A percentile compares a stretch with the other conserved stretches of the same genome.
Evolutionary conservation across 2,888 invertebrate genomes (phyloP).

Genomic region (Ctena decussata): DNA sequence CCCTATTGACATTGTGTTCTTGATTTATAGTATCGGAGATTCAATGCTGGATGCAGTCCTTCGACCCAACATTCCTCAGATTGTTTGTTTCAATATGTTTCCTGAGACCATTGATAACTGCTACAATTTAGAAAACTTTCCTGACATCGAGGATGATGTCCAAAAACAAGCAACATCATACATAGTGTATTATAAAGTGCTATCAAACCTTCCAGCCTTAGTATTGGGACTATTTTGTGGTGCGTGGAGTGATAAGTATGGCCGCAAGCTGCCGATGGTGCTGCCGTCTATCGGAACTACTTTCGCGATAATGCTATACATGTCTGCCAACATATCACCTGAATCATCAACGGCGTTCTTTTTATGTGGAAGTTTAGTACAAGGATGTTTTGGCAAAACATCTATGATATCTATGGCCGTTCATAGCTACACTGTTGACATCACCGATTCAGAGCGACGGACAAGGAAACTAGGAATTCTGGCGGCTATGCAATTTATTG

Average conservation of each 20-base stretch:
- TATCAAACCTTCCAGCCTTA: slow-evolving; percentile 83
- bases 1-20: slow-evolving; percentile 81
- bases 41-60: slow-evolving; percentile 84
- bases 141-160: slow-evolving; percentile 75
- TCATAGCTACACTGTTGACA: slow-evolving; percentile 84
- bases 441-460: slow-evolving; percentile 76
- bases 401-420: slow-evolving; percentile 85
- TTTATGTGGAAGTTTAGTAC: slow-evolving; percentile 79
- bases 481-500: slow-evolving; percentile 85
- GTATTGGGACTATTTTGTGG: slow-evolving; percentile 84
- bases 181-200: slow-evolving; percentile 80
- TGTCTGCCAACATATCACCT: slow-evolving; percentile 72
- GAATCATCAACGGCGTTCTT: slow-evolving; percentile 72
- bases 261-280: slow-evolving; percentile 82
- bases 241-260: slow-evolving; percentile 85
- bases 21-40: slow-evolving; percentile 84
- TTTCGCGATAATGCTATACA: slow-evolving; percentile 80
- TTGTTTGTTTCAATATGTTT: slow-evolving; percentile 74
- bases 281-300: slow-evolving; percentile 83
- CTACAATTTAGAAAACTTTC: slow-evolving; percentile 63
- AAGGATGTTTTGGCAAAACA: slow-evolving; percentile 84
- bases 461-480: slow-evolving; percentile 81
- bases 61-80: slow-evolving; percentile 82
- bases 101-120: slow-evolving; percentile 65
- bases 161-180: slow-evolving; percentile 81